phyloP scores from a whole-genome alignment of 1,140 invertebrate species.

The Panulirus ornatus region DNA sequence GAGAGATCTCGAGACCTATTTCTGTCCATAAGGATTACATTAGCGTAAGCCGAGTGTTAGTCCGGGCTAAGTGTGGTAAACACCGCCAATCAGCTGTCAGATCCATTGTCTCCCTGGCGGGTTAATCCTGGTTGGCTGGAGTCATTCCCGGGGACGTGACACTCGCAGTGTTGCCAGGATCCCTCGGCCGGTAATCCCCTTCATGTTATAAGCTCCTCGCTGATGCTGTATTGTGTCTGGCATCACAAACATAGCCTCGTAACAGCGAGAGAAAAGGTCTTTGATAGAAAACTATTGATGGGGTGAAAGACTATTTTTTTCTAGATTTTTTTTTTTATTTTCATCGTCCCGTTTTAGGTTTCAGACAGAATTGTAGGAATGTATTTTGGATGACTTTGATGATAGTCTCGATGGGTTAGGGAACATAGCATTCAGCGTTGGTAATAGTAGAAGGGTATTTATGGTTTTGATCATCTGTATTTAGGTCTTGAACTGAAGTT shows the following conservation, averaged over 20 bases:
- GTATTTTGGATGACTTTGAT: too few relatives aligned
- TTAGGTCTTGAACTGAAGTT: too few relatives aligned
- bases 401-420: too few relatives aligned
- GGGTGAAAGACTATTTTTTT: too few relatives aligned
- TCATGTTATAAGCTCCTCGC: neutral
- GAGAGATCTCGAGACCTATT: neutral
- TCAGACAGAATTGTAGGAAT: too few relatives aligned
- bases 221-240: neutral
- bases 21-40: neutral
- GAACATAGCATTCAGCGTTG: too few relatives aligned
- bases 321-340: too few relatives aligned
- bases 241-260: too few relatives aligned
- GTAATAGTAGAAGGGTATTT: too few relatives aligned
- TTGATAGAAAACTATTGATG: neutral
- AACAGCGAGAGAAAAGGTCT: too few relatives aligned
- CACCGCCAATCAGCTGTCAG: constrained; percentile 56
- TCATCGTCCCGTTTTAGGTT: too few relatives aligned
- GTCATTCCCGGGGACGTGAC: constrained; percentile 37
- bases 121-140: constrained; percentile 36
- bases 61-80: constrained; percentile 30
- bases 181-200: neutral
- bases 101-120: constrained; percentile 48
- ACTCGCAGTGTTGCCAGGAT: neutral
- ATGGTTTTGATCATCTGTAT: too few relatives aligned
- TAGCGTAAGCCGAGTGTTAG: constrained; percentile 14